These are phyloP conservation scores for Bufo bufo DNA, from an alignment of 2,113 vertebrate genomes.

Conservation along the genomic window DNA sequence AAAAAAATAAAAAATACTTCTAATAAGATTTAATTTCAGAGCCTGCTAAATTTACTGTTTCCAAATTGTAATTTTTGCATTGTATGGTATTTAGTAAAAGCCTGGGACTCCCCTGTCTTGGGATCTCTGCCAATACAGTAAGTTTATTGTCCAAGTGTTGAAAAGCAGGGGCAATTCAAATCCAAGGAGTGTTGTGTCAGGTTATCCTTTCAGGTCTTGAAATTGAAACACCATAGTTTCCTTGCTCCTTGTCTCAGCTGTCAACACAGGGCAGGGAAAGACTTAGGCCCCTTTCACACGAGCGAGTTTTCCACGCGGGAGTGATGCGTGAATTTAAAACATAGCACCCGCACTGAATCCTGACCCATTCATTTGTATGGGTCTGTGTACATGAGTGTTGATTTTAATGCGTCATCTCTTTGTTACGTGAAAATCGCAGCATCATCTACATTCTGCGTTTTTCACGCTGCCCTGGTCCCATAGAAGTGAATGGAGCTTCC, in stretches of 20 bases:
- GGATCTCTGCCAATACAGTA: not conserved
- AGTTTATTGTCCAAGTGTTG: not conserved
- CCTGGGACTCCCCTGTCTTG: not conserved
- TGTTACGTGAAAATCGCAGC: no score
- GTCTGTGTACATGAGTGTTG: no score
- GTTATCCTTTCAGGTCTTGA: not conserved
- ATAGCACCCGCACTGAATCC: no score
- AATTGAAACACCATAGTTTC: not conserved
- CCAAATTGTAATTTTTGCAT: not conserved
- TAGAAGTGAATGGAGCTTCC: no score
- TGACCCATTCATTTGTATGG: no score
- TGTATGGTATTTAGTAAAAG: not conserved
- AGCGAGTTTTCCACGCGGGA: no score
- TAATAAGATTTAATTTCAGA: not conserved
- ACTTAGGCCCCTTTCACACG: no score
- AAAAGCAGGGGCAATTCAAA: constrained; percentile 10
- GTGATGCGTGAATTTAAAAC: no score
- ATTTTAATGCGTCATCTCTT: no score
- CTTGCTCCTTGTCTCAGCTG: not conserved
- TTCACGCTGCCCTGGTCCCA: no score
- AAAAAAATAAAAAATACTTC: not conserved
- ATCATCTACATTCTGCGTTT: no score
- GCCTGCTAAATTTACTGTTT: not conserved
- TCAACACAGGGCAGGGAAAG: not conserved
- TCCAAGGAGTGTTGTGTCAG: constrained; percentile 1